Base-by-base conservation (phyloP, 2,888 invertebrate genomes). In the Spodoptera littoralis region DNA sequence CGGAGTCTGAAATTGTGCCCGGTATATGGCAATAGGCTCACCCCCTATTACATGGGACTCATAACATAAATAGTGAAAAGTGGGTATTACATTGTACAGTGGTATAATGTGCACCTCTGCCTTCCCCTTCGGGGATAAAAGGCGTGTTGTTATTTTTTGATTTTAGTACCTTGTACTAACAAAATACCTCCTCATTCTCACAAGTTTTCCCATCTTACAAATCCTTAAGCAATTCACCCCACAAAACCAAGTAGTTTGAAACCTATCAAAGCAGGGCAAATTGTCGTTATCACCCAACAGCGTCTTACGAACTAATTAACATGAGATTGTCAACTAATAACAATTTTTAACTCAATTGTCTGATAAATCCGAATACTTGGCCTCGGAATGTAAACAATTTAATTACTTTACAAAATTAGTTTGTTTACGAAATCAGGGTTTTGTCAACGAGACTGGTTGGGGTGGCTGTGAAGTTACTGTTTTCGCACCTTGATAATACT, bases 361-460 rank as follows among this genome's bases (percentile, higher is more conserved):
- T 42, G 12, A 58, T 36, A 13, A 60, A 43, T 43, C 22, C 43
- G 59, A 64, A 75, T 71, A 66, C 62, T 58, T 62, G 60, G 51
- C 49, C 52, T 30, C 49, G 58, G 49, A 63, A 70, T 64, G 74
- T 78, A 75, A 73, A 65, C 63, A 78, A 77, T 75, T 81, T 77
- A 73, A 80, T 77, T 77, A 64, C 24, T 62, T 70, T 73, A n/a
- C 24, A 30, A 79, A 80, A 81, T 81, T 76, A 73, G 76, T 81
- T 75, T 58, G 63, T 65, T 60, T 59, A 70, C 66, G 61, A 76
- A 76, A 81, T 80, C 76, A 71, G 70, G 55, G 61, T 71, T 73
- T 70, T 70, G 76, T 64, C 36, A 9, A 36, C 8, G 36, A 9
- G 9, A 36, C 36, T 36, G 36, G 61, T 65, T 77, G 13, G 55